Evolutionary conservation across 2,113 vertebrate genomes (phyloP).

Genomic region (Cranoglanis bouderius): DNA sequence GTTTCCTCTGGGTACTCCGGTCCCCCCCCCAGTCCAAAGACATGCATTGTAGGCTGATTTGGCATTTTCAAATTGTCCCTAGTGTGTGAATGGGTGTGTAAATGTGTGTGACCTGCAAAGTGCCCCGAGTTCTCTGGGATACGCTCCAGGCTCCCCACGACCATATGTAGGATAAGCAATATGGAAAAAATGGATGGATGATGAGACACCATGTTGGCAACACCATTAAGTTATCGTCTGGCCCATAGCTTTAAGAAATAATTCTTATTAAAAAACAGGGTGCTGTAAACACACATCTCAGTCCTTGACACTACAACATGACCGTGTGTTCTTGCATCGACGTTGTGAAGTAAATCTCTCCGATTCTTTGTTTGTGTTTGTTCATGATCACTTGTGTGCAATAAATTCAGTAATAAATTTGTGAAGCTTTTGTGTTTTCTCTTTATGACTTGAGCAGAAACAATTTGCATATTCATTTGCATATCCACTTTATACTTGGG

Average conservation of each 20-base stretch:
- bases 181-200: no score
- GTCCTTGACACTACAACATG: not conserved
- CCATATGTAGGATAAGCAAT: no score
- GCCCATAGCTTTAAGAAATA: not conserved
- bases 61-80: no score
- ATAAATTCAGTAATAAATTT: conserved; percentile 65
- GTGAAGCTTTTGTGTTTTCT: conserved; percentile 21
- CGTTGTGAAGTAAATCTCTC: conserved; percentile 38
- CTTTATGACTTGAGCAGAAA: not conserved
- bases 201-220: not conserved
- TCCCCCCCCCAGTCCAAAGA: no score
- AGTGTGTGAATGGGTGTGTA: no score
- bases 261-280: not conserved
- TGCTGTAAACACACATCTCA: conserved; percentile 3
- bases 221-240: not conserved
- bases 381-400: conserved; percentile 70
- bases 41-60: no score
- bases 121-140: no score
- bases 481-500: no score
- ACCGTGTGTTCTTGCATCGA: not conserved
- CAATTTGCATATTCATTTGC: not conserved
- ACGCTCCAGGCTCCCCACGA: no score
- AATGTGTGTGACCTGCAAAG: no score
- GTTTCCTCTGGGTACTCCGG: no score
- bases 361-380: conserved; percentile 64